phyloP scores from a whole-genome alignment of 2,888 invertebrate genomes.

The Dryadula phaetusa region DNA sequence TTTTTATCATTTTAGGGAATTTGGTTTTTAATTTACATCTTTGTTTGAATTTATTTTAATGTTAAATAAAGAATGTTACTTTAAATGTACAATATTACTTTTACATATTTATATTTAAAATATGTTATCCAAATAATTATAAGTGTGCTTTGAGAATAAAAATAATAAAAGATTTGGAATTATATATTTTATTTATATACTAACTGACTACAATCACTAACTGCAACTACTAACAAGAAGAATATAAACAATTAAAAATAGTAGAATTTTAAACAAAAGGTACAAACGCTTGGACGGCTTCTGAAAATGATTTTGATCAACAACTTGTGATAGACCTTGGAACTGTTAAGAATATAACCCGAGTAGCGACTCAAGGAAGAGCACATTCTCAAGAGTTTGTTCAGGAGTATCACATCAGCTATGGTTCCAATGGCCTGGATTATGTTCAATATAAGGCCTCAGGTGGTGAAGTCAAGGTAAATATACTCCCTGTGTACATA shows the following conservation, averaged over 20 bases:
- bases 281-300: constrained; percentile 96
- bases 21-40: not conserved
- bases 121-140: constrained; percentile 19
- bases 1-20: constrained; percentile 6
- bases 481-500: constrained; percentile 5
- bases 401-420: constrained; percentile 96
- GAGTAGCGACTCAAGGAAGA: constrained; percentile 95
- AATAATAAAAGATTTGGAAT: constrained; percentile 20
- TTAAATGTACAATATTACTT: not conserved
- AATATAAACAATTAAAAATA: constrained; percentile 30
- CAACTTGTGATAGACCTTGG: constrained; percentile 96
- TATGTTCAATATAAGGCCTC: constrained; percentile 95
- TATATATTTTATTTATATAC: constrained; percentile 38
- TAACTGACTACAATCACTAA: constrained; percentile 34
- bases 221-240: constrained; percentile 37
- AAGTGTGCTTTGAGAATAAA: not conserved
- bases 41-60: not conserved
- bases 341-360: constrained; percentile 93
- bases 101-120: not conserved
- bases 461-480: constrained; percentile 95
- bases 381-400: constrained; percentile 96
- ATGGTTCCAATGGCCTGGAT: constrained; percentile 95
- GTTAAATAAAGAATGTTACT: not conserved
- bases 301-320: constrained; percentile 96
- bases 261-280: constrained; percentile 79